Percentiles rank a stretch among this genome's conserved stretches.
phyloP scores from a whole-genome alignment of 2,888 invertebrate species.

The Lepidocyrtoides sp. region DNA sequence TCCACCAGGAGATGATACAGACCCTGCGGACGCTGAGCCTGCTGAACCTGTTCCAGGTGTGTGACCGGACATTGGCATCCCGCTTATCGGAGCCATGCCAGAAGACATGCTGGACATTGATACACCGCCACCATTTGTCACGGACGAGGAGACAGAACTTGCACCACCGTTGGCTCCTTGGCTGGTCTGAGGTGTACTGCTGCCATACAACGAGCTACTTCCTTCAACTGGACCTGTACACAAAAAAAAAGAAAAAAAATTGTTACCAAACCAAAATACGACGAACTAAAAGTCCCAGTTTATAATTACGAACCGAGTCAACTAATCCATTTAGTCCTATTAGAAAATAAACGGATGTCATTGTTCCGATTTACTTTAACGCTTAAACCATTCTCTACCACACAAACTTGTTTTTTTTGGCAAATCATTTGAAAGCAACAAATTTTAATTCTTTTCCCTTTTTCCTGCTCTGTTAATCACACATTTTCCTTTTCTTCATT shows the following conservation, averaged over 20 bases:
- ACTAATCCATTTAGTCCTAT: no score
- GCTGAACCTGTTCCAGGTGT: conserved; percentile 49
- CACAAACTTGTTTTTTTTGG: no score
- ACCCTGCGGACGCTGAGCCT: conserved; percentile 59
- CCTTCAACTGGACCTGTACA: conserved; percentile 72
- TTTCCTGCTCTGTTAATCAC: conserved; percentile 29
- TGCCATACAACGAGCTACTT: conserved; percentile 74
- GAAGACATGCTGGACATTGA: conserved; percentile 82
- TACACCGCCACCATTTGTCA: conserved; percentile 64
- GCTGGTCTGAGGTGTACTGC: conserved; percentile 60
- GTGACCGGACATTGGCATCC: conserved; percentile 76
- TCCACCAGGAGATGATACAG: conserved; percentile 75
- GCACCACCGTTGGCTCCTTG: conserved; percentile 55
- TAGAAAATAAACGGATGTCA: background rate
- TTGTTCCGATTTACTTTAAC: no score
- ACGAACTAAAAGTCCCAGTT: no score
- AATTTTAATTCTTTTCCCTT: background rate
- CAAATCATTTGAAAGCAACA: background rate
- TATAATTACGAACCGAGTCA: no score
- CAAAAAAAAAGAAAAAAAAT: background rate
- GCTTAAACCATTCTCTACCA: no score
- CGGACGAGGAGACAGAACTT: conserved; percentile 69
- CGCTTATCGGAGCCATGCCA: conserved; percentile 72
- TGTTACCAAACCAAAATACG: no score
- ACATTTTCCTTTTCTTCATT: background rate